A percentile compares a stretch with the other conserved stretches of the same genome.
These are phyloP conservation scores for Samia ricini DNA, from an alignment of 1,140 invertebrate genomes.

Conservation along the genomic window DNA sequence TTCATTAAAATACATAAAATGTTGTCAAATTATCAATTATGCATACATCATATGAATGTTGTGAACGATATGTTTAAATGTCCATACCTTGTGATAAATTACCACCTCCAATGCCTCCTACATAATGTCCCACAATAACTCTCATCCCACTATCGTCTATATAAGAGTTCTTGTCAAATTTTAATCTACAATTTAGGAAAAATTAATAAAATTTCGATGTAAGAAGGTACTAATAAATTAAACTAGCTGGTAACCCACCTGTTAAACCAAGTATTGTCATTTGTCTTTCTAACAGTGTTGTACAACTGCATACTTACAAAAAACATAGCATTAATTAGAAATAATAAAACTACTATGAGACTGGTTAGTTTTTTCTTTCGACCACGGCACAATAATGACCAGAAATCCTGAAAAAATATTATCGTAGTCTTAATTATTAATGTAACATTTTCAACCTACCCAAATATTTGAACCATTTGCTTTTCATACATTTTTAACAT, in stretches of 20 bases:
- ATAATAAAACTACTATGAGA: constrained; percentile 47
- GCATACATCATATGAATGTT: no score
- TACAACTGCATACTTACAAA: constrained; percentile 63
- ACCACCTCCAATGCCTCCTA: constrained; percentile 82
- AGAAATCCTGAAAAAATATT: constrained; percentile 44
- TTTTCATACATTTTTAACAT: background rate
- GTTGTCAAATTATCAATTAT: no score
- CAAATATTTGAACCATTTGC: background rate
- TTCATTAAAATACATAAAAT: no score
- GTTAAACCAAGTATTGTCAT: constrained; percentile 51
- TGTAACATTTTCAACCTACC: no score
- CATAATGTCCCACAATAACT: constrained; percentile 91
- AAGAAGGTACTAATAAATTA: background rate
- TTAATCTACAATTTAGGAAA: constrained; percentile 44
- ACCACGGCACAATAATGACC: constrained; percentile 53
- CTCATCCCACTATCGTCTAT: constrained; percentile 85
- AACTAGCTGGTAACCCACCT: constrained; percentile 35
- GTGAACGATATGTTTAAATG: constrained; percentile 1
- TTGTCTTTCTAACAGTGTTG: constrained; percentile 49
- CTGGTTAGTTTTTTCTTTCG: constrained; percentile 57
- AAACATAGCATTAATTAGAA: constrained; percentile 61
- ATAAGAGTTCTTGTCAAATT: constrained; percentile 75
- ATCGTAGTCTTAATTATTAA: background rate
- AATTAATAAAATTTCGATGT: background rate
- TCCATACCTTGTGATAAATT: constrained; percentile 84